These are phyloP conservation scores for Prunella fulvescens DNA, from an alignment of 2,113 vertebrate species.

Conservation along the genomic window DNA sequence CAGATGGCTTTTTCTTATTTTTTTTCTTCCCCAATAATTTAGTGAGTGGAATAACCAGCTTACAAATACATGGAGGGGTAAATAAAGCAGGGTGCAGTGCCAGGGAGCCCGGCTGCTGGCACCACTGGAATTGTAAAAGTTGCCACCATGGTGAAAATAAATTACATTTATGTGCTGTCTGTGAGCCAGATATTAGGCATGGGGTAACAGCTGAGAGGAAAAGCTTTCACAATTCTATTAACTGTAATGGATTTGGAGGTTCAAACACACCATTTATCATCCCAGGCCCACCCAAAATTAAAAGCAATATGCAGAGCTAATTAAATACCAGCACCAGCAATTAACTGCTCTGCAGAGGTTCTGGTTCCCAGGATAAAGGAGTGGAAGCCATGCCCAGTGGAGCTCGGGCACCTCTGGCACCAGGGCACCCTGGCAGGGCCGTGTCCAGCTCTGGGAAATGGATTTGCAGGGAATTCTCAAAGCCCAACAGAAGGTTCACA, in stretches of 20 bases:
- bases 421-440: neutral
- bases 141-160: neutral
- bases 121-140: neutral
- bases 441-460: neutral
- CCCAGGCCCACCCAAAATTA: neutral
- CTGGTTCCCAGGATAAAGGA: neutral
- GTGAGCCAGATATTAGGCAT: neutral
- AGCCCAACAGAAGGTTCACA: no score
- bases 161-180: neutral
- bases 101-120: neutral
- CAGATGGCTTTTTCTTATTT: neutral
- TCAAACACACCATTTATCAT: neutral
- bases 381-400: rapidly evolving
- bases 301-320: neutral
- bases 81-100: neutral
- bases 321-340: neutral
- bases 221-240: conserved; percentile 15
- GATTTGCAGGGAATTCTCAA: no score
- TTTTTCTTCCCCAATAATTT: neutral
- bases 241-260: conserved; percentile 4
- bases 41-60: neutral
- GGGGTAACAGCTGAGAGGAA: neutral
- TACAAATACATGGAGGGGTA: neutral
- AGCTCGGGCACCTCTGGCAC: rapidly evolving
- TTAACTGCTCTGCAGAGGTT: neutral